Base-by-base conservation (phyloP, 2,113 vertebrate species). In the Burhinus oedicnemus region DNA sequence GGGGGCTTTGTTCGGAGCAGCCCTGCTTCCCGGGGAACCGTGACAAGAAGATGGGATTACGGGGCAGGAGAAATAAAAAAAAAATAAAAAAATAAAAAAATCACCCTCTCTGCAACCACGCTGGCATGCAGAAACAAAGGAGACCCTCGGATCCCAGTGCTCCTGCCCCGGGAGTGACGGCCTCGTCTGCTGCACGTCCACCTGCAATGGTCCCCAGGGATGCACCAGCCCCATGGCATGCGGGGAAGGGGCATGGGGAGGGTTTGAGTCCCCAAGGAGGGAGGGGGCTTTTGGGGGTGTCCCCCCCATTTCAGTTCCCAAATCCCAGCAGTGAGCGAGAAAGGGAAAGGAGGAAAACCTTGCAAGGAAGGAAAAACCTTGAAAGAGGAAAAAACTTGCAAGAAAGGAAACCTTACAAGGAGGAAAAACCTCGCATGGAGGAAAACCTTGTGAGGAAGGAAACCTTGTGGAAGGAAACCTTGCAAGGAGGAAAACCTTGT, bases 1-100 rank as follows among this genome's bases (percentile, higher is more conserved):
- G 21, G 84, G 92, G 82, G 88, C 96, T 98, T 98, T 97, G 97
- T 97, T 97, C 22, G 60, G 91, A 62, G 95, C 90, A 54, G 96
- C 93, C 90, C 64, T 40, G 55, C 93, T 87, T 96, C 78, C 95
- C 4, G 54, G 96, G 93, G 91, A 97, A 97, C 58, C 94, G 93
- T 98, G 97, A 98, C 95, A 95, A 91, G 93, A 49, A 30, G 58
- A 98, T 97, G 96, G 91, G 95, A 97, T 98, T 98, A 97, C 23
- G 29, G 94, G 12, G 77, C 55, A 55, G 88, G 85, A 93, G 94
- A 97, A 95, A 69, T 15, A 23, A 52, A 36, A 82, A 54, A 29
- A 81, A 23, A 54, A 21, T 13, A 22, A 22, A 34, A n/a, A n/a
- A 10, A 15, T 21, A 17, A 62, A 40, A 34, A 94, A 87, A 75